Conservation (phyloP, 1,140 invertebrate genomes). For the Aphidius ervi region DNA sequence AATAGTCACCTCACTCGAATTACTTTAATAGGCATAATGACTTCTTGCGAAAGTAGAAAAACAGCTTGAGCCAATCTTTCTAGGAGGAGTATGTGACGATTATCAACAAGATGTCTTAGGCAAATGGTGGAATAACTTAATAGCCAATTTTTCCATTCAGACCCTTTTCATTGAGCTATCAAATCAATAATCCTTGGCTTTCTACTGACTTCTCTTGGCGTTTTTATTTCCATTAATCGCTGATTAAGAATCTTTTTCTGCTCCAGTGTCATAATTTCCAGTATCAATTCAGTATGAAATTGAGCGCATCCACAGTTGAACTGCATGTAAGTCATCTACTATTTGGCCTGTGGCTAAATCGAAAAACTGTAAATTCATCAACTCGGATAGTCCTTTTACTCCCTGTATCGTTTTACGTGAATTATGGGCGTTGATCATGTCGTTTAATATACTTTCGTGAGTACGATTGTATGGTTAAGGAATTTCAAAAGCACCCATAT, state of each 20-base stretch:
- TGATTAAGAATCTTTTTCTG: background rate
- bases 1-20: too few relatives aligned
- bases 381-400: background rate
- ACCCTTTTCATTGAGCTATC: constrained; percentile 7
- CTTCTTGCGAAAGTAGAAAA: too few relatives aligned
- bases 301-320: background rate
- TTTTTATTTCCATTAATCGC: background rate
- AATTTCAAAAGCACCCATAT: background rate
- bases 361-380: constrained; percentile 1
- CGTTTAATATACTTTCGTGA: background rate
- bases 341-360: background rate
- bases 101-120: background rate
- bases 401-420: background rate
- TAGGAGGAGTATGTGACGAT: too few relatives aligned
- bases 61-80: too few relatives aligned
- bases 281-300: background rate
- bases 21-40: too few relatives aligned
- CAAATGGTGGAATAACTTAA: constrained; percentile 5
- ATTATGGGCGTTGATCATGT: background rate
- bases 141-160: background rate
- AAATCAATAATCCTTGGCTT: background rate
- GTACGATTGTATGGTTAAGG: background rate
- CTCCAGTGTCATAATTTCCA: background rate
- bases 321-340: background rate
- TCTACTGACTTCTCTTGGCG: background rate